Evolutionary conservation across 2,888 invertebrate genomes (phyloP).

Genomic region (Magallana nippona): DNA sequence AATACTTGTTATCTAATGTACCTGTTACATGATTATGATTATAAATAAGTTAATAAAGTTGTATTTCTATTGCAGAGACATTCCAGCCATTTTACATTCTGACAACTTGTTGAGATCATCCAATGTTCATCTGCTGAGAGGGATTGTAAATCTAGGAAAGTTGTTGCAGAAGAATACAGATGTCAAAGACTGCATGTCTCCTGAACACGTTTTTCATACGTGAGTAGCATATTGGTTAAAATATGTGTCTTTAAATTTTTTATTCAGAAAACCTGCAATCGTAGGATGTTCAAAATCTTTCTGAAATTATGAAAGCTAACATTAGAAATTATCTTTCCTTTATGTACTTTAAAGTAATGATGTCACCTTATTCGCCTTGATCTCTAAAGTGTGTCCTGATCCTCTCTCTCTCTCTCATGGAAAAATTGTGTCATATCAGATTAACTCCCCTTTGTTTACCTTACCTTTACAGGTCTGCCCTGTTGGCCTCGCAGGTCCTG

Average conservation of each 20-base stretch:
- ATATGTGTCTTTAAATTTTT: too few relatives aligned
- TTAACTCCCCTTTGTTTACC: background rate
- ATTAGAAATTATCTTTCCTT: too few relatives aligned
- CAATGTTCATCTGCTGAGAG: constrained; percentile 75
- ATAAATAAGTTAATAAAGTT: too few relatives aligned
- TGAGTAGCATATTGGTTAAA: constrained; percentile 55
- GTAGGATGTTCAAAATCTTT: background rate
- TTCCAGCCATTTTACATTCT: constrained; percentile 58
- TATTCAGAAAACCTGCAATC: too few relatives aligned
- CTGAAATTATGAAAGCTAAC: too few relatives aligned
- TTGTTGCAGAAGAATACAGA: constrained; percentile 66
- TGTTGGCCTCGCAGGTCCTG: constrained; percentile 73
- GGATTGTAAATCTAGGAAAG: constrained; percentile 74
- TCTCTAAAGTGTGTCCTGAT: background rate
- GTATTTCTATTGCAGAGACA: constrained; percentile 52
- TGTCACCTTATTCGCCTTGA: too few relatives aligned
- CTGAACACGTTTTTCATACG: constrained; percentile 75
- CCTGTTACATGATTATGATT: too few relatives aligned
- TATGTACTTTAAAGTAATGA: too few relatives aligned
- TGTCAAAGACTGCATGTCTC: constrained; percentile 71
- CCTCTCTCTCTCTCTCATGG: background rate
- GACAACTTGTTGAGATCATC: constrained; percentile 71
- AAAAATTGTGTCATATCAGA: background rate
- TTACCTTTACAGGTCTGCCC: constrained; percentile 68
- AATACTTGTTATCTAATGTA: too few relatives aligned